Conservation (phyloP, 64 coral and sea anemone species). For the Stichodactyla helianthus region DNA sequence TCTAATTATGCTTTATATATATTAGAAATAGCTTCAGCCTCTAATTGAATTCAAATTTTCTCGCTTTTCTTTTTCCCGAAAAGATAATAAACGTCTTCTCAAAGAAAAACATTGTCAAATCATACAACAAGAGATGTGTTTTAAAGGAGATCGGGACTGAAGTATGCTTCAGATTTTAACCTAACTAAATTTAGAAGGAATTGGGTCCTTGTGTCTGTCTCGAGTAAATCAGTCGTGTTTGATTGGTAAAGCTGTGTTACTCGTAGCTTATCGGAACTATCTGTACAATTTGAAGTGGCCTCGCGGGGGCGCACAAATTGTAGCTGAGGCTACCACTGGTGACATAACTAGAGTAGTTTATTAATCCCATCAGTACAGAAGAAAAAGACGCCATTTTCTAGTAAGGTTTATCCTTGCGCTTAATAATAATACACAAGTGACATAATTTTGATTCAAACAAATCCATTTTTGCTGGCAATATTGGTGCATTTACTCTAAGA, state of each 20-base stretch:
- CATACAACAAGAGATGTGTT: neutral
- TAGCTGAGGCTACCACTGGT: neutral
- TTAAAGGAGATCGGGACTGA: neutral
- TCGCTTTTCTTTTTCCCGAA: neutral
- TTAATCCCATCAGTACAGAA: neutral
- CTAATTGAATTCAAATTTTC: conserved; percentile 13
- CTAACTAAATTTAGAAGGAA: neutral
- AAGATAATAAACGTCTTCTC: neutral
- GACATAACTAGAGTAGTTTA: neutral
- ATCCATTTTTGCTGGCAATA: neutral
- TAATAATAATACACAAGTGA: neutral
- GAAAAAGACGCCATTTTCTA: neutral
- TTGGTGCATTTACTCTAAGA: neutral
- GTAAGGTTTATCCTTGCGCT: neutral
- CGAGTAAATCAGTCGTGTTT: neutral
- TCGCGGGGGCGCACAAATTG: neutral
- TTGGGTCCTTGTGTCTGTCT: neutral
- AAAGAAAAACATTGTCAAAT: neutral
- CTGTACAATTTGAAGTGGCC: neutral
- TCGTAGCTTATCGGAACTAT: neutral
- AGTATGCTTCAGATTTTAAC: neutral
- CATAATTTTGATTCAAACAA: neutral
- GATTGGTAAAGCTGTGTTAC: neutral
- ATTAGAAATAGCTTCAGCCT: neutral
- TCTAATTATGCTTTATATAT: neutral